Conservation (phyloP, 2,888 invertebrate species). For the Pristionchus exspectatus region DNA sequence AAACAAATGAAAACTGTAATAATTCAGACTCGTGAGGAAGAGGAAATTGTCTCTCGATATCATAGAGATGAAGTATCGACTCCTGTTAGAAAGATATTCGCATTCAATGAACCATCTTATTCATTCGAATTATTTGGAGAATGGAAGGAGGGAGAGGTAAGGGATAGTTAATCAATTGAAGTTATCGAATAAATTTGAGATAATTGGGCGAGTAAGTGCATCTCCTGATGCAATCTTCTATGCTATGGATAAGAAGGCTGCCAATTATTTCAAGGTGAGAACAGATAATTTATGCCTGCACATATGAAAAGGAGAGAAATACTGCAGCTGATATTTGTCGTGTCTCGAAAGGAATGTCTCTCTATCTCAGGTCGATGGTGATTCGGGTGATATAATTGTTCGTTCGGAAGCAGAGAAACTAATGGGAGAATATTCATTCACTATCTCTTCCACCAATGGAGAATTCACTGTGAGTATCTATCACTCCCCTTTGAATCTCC, state of each 20-base stretch:
- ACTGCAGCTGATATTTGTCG: not conserved
- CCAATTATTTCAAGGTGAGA: conserved; percentile 38
- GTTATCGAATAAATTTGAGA: not conserved
- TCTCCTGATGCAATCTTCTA: conserved; percentile 16
- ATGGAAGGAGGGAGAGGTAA: conserved; percentile 59
- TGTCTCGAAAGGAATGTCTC: not conserved
- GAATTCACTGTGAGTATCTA: conserved; percentile 20
- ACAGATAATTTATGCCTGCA: not conserved
- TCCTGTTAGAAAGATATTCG: conserved; percentile 9
- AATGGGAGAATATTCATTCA: conserved; percentile 15
- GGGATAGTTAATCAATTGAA: not conserved
- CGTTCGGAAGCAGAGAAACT: not conserved
- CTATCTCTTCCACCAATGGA: conserved; percentile 46
- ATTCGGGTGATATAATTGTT: conserved; percentile 31
- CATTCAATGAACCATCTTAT: conserved; percentile 61
- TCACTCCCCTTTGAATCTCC: not conserved
- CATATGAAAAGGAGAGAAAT: not conserved
- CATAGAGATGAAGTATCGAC: not conserved
- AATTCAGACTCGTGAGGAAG: conserved; percentile 17
- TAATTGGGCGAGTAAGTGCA: conserved; percentile 16
- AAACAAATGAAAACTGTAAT: not conserved
- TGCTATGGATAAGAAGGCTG: conserved; percentile 50
- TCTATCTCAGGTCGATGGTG: conserved; percentile 23
- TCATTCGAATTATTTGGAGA: conserved; percentile 62
- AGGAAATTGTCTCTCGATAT: conserved; percentile 16